Conservation (phyloP, 2,888 invertebrate species). For the Drosophila limbata region DNA sequence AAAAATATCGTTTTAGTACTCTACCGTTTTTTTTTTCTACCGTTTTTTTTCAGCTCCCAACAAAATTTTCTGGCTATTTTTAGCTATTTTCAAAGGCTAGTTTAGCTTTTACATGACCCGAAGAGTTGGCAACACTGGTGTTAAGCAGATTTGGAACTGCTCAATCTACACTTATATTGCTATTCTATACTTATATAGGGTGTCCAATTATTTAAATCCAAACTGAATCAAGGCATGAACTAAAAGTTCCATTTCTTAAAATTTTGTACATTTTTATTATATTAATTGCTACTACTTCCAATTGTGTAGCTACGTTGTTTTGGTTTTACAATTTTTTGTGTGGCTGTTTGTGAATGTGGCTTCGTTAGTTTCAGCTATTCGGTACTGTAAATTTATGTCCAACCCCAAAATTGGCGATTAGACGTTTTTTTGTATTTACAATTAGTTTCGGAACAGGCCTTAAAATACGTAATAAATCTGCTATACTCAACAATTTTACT, state of each 20-base stretch:
- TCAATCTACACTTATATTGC: too few relatives aligned
- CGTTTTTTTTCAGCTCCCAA: too few relatives aligned
- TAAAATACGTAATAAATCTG: conserved; percentile 54
- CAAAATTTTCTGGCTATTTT: too few relatives aligned
- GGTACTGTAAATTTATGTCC: conserved; percentile 60
- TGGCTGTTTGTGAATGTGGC: conserved; percentile 34
- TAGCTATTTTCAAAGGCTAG: too few relatives aligned
- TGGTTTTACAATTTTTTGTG: conserved; percentile 35
- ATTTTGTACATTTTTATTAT: conserved; percentile 23
- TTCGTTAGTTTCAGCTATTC: conserved; percentile 34
- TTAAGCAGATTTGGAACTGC: too few relatives aligned
- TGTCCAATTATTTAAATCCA: background rate
- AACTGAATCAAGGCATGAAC: background rate
- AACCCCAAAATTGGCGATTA: conserved; percentile 16
- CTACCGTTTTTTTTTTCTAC: too few relatives aligned
- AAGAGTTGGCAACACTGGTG: too few relatives aligned
- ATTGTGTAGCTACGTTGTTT: conserved; percentile 23
- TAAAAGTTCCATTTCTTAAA: background rate
- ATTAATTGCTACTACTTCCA: conserved; percentile 17
- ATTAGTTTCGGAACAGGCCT: conserved; percentile 26
- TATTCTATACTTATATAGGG: background rate
- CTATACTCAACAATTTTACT: conserved; percentile 74
- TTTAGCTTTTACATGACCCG: too few relatives aligned
- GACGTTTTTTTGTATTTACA: conserved; percentile 56
- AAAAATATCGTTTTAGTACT: too few relatives aligned